Conservation (phyloP, 2,113 vertebrate genomes). For the Rana temporaria region DNA sequence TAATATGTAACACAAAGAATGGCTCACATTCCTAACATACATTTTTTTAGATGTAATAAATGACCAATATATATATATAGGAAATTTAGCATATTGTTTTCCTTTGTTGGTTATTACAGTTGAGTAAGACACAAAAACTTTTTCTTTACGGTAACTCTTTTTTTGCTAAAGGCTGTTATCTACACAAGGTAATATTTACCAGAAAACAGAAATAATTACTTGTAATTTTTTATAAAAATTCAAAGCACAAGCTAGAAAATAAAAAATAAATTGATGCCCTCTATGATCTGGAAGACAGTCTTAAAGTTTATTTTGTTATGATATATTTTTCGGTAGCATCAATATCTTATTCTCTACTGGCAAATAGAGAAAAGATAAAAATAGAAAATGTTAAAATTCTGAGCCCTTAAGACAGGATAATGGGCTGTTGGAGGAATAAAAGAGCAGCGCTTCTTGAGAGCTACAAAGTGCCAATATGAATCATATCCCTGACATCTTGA, state of each 20-base stretch:
- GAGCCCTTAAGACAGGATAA: constrained; percentile 46
- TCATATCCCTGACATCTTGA: constrained; percentile 48
- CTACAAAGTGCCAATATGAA: constrained; percentile 35
- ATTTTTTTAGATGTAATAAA: too few relatives aligned
- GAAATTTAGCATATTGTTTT: background rate
- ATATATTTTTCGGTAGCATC: constrained; percentile 21
- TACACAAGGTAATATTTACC: background rate
- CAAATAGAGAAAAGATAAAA: constrained; percentile 3
- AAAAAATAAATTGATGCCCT: background rate
- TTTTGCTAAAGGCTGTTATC: background rate
- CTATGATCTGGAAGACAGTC: constrained; percentile 43
- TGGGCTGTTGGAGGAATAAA: constrained; percentile 23
- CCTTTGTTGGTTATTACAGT: background rate
- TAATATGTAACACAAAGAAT: background rate
- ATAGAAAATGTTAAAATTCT: constrained; percentile 19
- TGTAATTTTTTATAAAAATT: constrained; percentile 35
- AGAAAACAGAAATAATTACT: background rate
- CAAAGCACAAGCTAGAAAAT: constrained; percentile 13
- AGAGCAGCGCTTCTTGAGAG: constrained; percentile 7
- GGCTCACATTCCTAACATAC: background rate
- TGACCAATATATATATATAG: background rate
- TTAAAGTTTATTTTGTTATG: constrained; percentile 32
- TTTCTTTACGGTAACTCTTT: too few relatives aligned
- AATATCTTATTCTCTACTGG: constrained; percentile 18
- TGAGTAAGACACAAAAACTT: background rate